Evolutionary conservation across 2,113 vertebrate species (phyloP).

Genomic region (Poecilia latipinna): DNA sequence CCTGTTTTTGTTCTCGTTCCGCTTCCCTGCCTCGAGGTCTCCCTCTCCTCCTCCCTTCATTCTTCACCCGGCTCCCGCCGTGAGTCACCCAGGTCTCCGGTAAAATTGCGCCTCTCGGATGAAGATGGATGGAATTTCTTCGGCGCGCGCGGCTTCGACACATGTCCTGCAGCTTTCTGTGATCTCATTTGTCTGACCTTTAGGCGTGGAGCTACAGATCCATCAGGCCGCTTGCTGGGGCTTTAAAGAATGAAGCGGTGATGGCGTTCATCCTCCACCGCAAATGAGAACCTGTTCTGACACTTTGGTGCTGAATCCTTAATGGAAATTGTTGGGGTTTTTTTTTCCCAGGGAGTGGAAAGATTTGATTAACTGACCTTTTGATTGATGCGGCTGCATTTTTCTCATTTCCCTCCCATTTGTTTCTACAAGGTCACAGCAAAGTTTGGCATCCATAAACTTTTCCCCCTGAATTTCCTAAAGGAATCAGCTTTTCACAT

Average conservation of each 20-base stretch:
- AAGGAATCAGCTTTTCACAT: not conserved
- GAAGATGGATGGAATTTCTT: slow-evolving; percentile 34
- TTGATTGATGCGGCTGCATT: not conserved
- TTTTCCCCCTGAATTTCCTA: not conserved
- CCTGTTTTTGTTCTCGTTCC: slow-evolving; percentile 24
- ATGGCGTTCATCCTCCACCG: not conserved
- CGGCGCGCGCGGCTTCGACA: not conserved
- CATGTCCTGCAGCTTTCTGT: slow-evolving; percentile 28
- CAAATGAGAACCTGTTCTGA: slow-evolving; percentile 4
- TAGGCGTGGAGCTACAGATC: not conserved
- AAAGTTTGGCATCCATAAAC: not conserved
- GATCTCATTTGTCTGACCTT: slow-evolving; percentile 33
- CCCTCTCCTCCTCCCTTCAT: not conserved
- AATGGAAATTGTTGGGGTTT: not conserved
- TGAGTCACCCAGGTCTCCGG: not conserved
- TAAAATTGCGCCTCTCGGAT: slow-evolving; percentile 24
- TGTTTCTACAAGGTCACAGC: not conserved
- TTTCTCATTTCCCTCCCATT: not conserved
- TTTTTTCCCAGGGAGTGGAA: not conserved
- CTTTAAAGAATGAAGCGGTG: not conserved
- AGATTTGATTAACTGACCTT: not conserved
- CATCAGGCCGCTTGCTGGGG: not conserved
- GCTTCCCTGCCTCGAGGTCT: slow-evolving; percentile 1
- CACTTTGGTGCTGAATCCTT: not conserved
- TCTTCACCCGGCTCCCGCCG: not conserved